Conservation (phyloP, 2,888 invertebrate genomes). For the Pristionchus arcanus region DNA sequence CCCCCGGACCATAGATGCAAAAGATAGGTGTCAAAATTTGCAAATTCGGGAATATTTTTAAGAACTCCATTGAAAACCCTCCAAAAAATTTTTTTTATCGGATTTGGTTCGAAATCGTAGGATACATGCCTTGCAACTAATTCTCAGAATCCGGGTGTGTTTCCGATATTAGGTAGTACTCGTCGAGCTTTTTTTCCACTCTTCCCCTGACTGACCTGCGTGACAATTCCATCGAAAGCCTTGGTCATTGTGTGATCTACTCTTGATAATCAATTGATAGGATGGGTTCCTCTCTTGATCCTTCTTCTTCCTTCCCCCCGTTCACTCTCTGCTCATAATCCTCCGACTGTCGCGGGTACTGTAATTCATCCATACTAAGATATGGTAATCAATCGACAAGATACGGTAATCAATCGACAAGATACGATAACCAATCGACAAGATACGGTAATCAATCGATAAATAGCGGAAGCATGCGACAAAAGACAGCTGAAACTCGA, state of each 20-base stretch:
- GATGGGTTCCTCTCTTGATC: slow-evolving; percentile 35
- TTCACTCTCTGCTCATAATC: slow-evolving; percentile 51
- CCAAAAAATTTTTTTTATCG: too few relatives aligned
- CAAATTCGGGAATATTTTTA: too few relatives aligned
- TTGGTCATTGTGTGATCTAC: slow-evolving; percentile 52
- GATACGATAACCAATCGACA: not conserved
- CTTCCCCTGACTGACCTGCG: slow-evolving; percentile 7
- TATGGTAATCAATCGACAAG: too few relatives aligned
- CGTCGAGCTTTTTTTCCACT: too few relatives aligned
- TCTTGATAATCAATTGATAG: slow-evolving; percentile 48
- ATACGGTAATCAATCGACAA: too few relatives aligned
- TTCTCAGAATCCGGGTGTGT: too few relatives aligned
- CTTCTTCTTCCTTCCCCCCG: slow-evolving; percentile 37
- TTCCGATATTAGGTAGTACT: too few relatives aligned
- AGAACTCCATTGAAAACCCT: too few relatives aligned
- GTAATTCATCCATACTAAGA: not conserved
- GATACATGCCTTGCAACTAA: too few relatives aligned
- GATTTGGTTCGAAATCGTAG: too few relatives aligned
- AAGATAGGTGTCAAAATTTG: too few relatives aligned
- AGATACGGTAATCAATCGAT: slow-evolving; percentile 20
- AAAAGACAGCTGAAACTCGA: slow-evolving; percentile 48
- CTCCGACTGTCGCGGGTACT: slow-evolving; percentile 34
- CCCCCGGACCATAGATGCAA: too few relatives aligned
- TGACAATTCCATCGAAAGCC: slow-evolving; percentile 52
- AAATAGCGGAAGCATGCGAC: not conserved